phyloP scores from a whole-genome alignment of 2,113 vertebrate species.

The Vicugna pacos region DNA sequence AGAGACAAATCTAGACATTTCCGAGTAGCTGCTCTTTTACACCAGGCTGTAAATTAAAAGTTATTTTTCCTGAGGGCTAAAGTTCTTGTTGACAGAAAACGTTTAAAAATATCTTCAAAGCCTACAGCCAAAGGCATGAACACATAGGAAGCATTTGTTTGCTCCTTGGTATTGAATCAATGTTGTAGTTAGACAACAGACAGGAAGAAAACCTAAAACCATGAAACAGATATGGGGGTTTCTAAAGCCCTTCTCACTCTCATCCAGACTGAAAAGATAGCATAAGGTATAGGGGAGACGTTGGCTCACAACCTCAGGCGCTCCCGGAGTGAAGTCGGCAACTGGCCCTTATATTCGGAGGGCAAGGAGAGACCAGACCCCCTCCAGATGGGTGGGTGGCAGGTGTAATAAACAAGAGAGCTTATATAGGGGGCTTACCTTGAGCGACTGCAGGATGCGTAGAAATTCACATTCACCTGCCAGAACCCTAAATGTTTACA shows the following conservation, averaged over 20 bases:
- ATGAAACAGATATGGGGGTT: neutral
- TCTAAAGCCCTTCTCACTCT: neutral
- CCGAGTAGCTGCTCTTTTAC: neutral
- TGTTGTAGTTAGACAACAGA: neutral
- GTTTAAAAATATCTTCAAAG: constrained; percentile 18
- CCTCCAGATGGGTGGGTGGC: neutral
- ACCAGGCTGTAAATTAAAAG: neutral
- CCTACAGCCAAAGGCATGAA: neutral
- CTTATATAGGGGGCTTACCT: neutral
- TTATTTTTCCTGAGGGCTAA: neutral
- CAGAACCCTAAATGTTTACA: neutral
- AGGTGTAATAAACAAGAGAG: neutral
- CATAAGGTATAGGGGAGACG: neutral
- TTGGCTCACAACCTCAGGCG: neutral
- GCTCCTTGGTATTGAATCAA: neutral
- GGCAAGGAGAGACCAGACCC: neutral
- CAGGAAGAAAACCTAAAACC: neutral
- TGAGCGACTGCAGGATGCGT: neutral
- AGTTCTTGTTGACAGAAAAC: neutral
- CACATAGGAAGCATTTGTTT: neutral
- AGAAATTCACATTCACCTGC: neutral
- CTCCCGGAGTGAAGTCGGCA: neutral
- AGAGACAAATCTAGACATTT: neutral
- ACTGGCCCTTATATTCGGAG: neutral
- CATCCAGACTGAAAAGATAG: neutral